Evolutionary conservation across 2,888 invertebrate species (phyloP), one percentile per base, ranked within the genome.

Genomic region (Epistrophe grossulariae): DNA sequence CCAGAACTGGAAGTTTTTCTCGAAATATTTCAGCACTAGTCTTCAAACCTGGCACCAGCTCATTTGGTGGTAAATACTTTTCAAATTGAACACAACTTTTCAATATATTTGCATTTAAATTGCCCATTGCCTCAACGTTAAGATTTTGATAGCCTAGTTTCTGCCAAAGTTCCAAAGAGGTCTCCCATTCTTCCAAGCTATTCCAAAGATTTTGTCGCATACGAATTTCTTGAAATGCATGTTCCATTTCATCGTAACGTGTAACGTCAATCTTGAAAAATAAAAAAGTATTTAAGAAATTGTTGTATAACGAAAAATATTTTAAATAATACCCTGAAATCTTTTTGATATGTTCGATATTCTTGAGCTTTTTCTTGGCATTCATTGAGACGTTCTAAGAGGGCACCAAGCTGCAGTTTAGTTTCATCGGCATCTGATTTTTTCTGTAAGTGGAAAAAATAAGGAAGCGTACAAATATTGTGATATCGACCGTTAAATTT

Each of bases 171-270:
- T 94, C 91, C 11, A 95, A 94, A 5, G 95, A 92, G 6, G 94
- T 94, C 15, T 95, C 95, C 97, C 98, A 98, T 70, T 95, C 94
- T 78, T 95, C 95, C 1, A 96, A 94, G 50, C 96, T 95, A 64
- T 96, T 96, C 97, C 98, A 98, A 0, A 98, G 93, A 72, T 96
- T 94, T 91, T 96, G 96, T 48, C 98, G 95, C 52, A 98, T 93
- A 91, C 96, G 96, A 4, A 98, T 95, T 88, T 97, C 97, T 88
- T 95, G 95, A 89, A 96, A 95, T 0, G 97, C 96, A 91, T 96
- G 96, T 72, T 97, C 97, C 88, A 98, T 93, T 83, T 96, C 95
- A 89, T 97, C 97, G 91, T 97, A 95, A 90, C 97, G 94, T 0
- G 97, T 96, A 17, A 97, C 95, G 90, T 98, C 97, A 88, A 98